phyloP scores from a whole-genome alignment of 2,888 invertebrate genomes.

The Spialia ferax region DNA sequence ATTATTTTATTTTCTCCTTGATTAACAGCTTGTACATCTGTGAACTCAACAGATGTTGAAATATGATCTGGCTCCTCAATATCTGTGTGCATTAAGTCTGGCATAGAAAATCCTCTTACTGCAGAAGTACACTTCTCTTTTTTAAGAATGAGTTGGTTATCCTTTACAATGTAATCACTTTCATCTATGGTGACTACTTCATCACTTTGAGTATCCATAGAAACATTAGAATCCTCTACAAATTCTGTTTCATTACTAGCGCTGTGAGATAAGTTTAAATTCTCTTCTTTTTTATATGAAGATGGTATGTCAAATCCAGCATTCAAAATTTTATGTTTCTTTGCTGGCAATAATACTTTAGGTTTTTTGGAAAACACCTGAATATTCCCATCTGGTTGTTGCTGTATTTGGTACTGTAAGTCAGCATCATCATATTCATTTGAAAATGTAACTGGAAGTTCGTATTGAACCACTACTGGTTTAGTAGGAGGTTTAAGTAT shows the following conservation, averaged over 20 bases:
- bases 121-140: constrained; percentile 49
- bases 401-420: constrained; percentile 68
- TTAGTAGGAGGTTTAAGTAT: constrained; percentile 55
- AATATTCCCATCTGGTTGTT: constrained; percentile 77
- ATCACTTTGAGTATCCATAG: constrained; percentile 55
- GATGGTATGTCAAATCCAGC: constrained; percentile 60
- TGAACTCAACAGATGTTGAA: constrained; percentile 63
- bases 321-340: constrained; percentile 77
- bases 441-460: constrained; percentile 60
- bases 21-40: constrained; percentile 56
- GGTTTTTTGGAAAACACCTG: constrained; percentile 75
- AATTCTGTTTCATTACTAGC: constrained; percentile 55
- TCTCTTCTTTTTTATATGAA: constrained; percentile 52
- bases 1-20: constrained; percentile 60
- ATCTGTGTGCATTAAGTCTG: constrained; percentile 61
- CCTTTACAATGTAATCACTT: constrained; percentile 84
- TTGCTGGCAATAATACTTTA: constrained; percentile 49
- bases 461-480: constrained; percentile 63
- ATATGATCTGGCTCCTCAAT: constrained; percentile 55
- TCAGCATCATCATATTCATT: constrained; percentile 63
- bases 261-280: constrained; percentile 49
- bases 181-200: constrained; percentile 86
- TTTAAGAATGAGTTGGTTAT: constrained; percentile 69
- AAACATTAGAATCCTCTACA: constrained; percentile 46
- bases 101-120: constrained; percentile 59